These are phyloP conservation scores for Chrysocyon brachyurus DNA, from an alignment of 2,797 vertebrate genomes.

Conservation along the genomic window DNA sequence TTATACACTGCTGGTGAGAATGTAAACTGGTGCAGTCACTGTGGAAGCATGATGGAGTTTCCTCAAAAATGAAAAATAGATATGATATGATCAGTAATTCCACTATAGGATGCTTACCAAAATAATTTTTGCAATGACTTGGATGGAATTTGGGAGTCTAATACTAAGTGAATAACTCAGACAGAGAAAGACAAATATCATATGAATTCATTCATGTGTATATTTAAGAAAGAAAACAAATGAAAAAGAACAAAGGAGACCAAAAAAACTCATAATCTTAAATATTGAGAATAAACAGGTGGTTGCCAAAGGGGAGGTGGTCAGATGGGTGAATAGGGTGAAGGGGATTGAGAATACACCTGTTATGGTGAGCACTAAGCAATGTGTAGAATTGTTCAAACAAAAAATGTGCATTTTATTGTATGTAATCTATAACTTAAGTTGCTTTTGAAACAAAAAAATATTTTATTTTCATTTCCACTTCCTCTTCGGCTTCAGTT, in stretches of 20 bases:
- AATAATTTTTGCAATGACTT: neutral
- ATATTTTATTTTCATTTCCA: neutral
- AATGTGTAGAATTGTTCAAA: neutral
- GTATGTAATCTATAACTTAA: neutral
- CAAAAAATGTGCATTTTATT: neutral
- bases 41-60: neutral
- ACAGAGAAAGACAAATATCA: too few species aligned
- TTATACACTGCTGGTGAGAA: neutral
- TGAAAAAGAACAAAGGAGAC: too few species aligned
- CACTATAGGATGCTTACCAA: neutral
- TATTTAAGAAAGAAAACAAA: too few species aligned
- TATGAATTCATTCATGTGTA: too few species aligned
- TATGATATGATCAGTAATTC: neutral
- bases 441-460: neutral
- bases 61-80: neutral
- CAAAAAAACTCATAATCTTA: neutral
- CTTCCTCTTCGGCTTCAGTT: neutral
- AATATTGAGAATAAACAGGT: neutral
- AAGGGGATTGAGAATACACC: neutral
- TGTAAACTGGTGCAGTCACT: neutral
- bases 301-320: neutral
- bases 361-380: neutral
- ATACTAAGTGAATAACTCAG: too few species aligned
- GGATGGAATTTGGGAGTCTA: too few species aligned
- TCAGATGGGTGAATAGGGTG: neutral